A percentile compares a stretch with the other conserved stretches of the same genome.
These are phyloP conservation scores for Zosterops japonicus DNA, from an alignment of 2,113 vertebrate genomes.

Conservation along the genomic window DNA sequence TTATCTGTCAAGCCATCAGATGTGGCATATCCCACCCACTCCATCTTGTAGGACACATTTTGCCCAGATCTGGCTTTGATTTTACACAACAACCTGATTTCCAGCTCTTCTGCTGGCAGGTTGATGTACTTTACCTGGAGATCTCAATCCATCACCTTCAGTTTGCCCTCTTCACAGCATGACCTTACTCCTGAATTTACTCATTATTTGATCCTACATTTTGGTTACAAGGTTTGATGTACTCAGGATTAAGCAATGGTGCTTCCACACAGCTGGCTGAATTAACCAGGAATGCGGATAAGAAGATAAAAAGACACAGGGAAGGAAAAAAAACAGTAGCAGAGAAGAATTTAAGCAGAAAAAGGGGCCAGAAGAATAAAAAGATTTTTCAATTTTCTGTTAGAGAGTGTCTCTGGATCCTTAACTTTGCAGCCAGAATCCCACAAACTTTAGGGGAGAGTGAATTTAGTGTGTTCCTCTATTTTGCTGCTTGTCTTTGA, in stretches of 20 bases:
- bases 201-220: accelerated
- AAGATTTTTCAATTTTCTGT: background rate
- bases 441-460: background rate
- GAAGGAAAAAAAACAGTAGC: background rate
- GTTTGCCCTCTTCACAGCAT: background rate
- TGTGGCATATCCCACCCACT: background rate
- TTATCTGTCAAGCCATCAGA: background rate
- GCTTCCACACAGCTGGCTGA: background rate
- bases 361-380: background rate
- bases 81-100: background rate
- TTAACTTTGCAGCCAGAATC: background rate
- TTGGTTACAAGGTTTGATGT: background rate
- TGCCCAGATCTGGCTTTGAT: background rate
- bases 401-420: background rate
- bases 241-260: background rate
- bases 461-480: background rate
- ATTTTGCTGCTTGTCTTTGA: background rate
- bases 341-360: background rate
- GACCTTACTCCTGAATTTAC: background rate
- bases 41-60: background rate
- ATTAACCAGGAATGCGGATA: background rate
- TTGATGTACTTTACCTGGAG: background rate
- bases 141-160: background rate
- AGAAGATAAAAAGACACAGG: background rate
- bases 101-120: background rate